Evolutionary conservation across 2,113 vertebrate species (phyloP).

Genomic region (Xenopus laevis): DNA sequence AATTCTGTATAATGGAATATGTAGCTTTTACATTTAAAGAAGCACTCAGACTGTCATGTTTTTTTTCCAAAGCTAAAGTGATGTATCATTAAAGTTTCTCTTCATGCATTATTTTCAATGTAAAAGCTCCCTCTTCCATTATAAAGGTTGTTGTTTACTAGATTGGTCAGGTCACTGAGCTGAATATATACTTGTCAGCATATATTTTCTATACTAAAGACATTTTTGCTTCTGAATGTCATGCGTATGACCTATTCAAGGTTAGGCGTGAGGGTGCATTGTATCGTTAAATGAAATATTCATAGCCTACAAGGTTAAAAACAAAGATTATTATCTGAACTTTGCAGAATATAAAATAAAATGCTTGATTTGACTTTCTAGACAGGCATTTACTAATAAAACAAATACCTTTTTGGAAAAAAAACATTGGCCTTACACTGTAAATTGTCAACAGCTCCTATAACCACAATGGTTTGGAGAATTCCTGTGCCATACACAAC

Average conservation of each 20-base stretch:
- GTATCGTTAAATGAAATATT: neutral
- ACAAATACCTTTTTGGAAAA: too few relatives aligned
- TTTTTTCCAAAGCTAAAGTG: slow-evolving; percentile 16
- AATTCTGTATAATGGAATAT: slow-evolving; percentile 40
- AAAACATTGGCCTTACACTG: too few relatives aligned
- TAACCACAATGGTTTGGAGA: too few relatives aligned
- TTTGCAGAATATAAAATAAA: too few relatives aligned
- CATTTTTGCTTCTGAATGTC: slow-evolving; percentile 28
- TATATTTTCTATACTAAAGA: slow-evolving; percentile 41
- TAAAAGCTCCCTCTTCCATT: slow-evolving; percentile 42
- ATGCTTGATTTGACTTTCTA: too few relatives aligned
- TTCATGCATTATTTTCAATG: slow-evolving; percentile 40
- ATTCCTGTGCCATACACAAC: too few relatives aligned
- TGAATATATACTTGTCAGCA: slow-evolving; percentile 42
- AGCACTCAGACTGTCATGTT: slow-evolving; percentile 41
- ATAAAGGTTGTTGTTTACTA: slow-evolving; percentile 44
- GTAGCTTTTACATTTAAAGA: slow-evolving; percentile 36
- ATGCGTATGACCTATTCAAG: slow-evolving; percentile 28
- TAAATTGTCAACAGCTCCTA: too few relatives aligned
- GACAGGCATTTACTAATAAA: too few relatives aligned
- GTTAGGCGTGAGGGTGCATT: slow-evolving; percentile 30
- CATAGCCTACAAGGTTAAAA: too few relatives aligned
- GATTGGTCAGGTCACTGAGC: slow-evolving; percentile 43
- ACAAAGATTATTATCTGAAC: too few relatives aligned
- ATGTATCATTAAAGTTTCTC: slow-evolving; percentile 40